These are phyloP conservation scores for Trichogramma dendrolimi DNA, from an alignment of 2,888 invertebrate species.

Conservation along the genomic window DNA sequence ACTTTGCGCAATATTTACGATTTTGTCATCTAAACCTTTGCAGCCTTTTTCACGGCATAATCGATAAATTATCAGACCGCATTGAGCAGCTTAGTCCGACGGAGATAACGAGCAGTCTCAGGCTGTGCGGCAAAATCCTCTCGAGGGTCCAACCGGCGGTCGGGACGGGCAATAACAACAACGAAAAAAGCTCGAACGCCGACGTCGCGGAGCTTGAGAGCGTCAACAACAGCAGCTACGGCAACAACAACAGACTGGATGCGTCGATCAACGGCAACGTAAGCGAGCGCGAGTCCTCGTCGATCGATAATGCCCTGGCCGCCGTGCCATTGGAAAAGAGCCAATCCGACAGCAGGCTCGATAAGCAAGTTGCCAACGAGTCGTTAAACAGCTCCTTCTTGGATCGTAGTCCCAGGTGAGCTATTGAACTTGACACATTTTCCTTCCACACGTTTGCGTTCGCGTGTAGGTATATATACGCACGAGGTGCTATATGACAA, in stretches of 20 bases:
- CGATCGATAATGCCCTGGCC: conserved; percentile 37
- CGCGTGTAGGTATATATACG: not conserved
- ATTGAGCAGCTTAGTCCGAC: conserved; percentile 57
- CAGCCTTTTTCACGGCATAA: conserved; percentile 65
- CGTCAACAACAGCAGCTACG: not conserved
- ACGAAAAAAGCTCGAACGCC: conserved; percentile 33
- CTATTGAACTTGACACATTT: not conserved
- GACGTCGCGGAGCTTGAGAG: conserved; percentile 36
- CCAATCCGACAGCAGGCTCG: conserved; percentile 64
- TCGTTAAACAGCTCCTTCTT: conserved; percentile 32
- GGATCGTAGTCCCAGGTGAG: conserved; percentile 41
- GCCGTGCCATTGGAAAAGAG: conserved; percentile 59
- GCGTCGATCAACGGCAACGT: conserved; percentile 4
- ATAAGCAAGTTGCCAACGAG: conserved; percentile 39
- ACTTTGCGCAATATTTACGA: too few species aligned
- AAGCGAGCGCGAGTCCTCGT: not conserved
- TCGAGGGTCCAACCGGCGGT: conserved; percentile 70
- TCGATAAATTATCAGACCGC: conserved; percentile 59
- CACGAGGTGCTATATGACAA: not conserved
- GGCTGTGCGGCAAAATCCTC: conserved; percentile 69
- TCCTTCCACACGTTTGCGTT: not conserved
- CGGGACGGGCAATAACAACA: conserved; percentile 48
- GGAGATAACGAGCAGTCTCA: conserved; percentile 64
- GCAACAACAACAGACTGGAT: conserved; percentile 11
- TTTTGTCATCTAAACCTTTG: not conserved